Percentiles rank a stretch among this genome's conserved stretches.
phyloP scores from a whole-genome alignment of 2,113 vertebrate genomes.

The Apodemus sylvaticus region DNA sequence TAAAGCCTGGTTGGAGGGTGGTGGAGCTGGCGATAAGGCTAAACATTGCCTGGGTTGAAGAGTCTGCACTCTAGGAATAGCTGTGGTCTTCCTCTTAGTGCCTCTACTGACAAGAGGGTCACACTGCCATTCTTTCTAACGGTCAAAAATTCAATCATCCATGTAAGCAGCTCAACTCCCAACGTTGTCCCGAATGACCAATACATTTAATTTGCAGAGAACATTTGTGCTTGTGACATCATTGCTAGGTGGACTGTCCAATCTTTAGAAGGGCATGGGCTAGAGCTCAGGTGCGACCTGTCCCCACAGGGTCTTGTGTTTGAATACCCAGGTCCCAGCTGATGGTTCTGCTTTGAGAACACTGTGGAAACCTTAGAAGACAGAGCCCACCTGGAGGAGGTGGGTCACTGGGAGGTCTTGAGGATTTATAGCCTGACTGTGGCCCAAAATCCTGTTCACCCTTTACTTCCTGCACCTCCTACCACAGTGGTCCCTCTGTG shows the following conservation, averaged over 20 bases:
- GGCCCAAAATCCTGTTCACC: neutral
- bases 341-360: neutral
- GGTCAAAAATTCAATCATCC: neutral
- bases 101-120: neutral
- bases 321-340: too few relatives aligned
- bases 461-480: neutral
- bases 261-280: accelerated
- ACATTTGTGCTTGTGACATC: neutral
- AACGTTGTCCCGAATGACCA: neutral
- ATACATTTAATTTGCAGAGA: neutral
- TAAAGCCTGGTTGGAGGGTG: neutral
- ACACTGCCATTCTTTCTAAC: neutral
- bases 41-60: neutral
- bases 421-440: neutral
- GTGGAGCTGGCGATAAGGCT: neutral
- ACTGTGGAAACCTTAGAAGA: neutral
- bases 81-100: neutral
- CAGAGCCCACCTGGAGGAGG: neutral
- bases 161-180: neutral
- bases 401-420: neutral
- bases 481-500: neutral
- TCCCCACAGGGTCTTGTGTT: neutral
- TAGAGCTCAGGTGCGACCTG: neutral
- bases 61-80: neutral
- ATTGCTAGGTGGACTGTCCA: neutral